phyloP scores from a whole-genome alignment of 2,888 invertebrate species.

The Plemyria rubiginata region DNA sequence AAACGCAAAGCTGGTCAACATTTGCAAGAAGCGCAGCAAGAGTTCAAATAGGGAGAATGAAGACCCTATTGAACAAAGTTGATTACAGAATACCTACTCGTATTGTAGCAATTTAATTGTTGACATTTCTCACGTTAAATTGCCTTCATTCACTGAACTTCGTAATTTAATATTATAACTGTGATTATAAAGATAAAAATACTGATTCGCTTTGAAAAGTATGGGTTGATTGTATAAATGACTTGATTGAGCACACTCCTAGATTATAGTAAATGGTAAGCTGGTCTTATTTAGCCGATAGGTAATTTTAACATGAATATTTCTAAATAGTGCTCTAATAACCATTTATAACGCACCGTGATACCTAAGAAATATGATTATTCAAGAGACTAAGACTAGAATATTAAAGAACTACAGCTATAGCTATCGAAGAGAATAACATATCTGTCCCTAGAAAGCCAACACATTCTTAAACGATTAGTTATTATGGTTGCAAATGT shows the following conservation, averaged over 20 bases:
- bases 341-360: too few relatives aligned
- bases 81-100: conserved; percentile 24
- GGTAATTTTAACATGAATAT: background rate
- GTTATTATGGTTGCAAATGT: too few relatives aligned
- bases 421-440: too few relatives aligned
- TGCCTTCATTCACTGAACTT: background rate
- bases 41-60: conserved; percentile 66
- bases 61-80: conserved; percentile 58
- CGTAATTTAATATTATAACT: too few relatives aligned
- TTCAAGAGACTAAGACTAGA: too few relatives aligned
- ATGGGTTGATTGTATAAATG: background rate
- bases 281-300: conserved; percentile 1
- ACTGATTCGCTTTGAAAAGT: too few relatives aligned
- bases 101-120: background rate
- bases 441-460: too few relatives aligned
- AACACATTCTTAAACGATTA: too few relatives aligned
- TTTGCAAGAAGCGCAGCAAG: conserved; percentile 78
- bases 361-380: background rate
- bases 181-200: too few relatives aligned
- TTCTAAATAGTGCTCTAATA: too few relatives aligned
- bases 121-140: background rate
- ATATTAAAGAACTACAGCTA: too few relatives aligned
- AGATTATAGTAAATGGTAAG: background rate
- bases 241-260: background rate
- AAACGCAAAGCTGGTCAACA: conserved; percentile 69